These are phyloP conservation scores for Phalanger gymnotis DNA, from an alignment of 2,797 vertebrate species.

Conservation along the genomic window DNA sequence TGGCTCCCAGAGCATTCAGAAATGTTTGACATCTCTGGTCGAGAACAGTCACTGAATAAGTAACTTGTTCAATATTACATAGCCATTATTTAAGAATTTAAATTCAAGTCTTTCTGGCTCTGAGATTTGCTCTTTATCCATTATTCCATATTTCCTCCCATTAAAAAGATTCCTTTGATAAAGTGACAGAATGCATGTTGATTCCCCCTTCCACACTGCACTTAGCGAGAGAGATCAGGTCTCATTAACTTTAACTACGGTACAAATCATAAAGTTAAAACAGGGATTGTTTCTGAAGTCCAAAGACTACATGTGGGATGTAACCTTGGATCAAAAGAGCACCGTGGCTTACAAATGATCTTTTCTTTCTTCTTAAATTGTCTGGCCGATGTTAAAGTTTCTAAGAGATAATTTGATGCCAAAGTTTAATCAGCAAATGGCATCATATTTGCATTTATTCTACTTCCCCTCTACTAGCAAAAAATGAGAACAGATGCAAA, in stretches of 20 bases:
- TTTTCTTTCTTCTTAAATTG: slow-evolving; percentile 77
- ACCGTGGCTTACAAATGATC: slow-evolving; percentile 72
- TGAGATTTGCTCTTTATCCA: background rate
- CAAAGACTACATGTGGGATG: background rate
- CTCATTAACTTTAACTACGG: background rate
- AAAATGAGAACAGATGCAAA: slow-evolving; percentile 78
- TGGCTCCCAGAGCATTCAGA: background rate
- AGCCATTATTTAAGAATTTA: background rate
- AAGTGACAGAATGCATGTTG: background rate
- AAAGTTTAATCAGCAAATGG: slow-evolving; percentile 77
- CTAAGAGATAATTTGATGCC: slow-evolving; percentile 73
- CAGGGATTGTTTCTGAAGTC: background rate
- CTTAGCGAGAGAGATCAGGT: background rate
- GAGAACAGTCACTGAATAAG: background rate
- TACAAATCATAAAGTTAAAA: background rate
- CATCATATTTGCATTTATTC: slow-evolving; percentile 78
- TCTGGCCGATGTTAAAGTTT: slow-evolving; percentile 62
- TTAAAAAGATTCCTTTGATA: background rate
- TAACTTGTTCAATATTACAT: background rate
- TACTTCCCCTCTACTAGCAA: slow-evolving; percentile 60
- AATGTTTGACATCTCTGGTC: background rate
- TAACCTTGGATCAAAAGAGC: slow-evolving; percentile 46
- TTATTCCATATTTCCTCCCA: background rate
- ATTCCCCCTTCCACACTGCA: background rate
- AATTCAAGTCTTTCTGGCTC: background rate